Evolutionary conservation across 2,113 vertebrate species (phyloP), one percentile per base, ranked within the genome.

Genomic region (Picathartes gymnocephalus): DNA sequence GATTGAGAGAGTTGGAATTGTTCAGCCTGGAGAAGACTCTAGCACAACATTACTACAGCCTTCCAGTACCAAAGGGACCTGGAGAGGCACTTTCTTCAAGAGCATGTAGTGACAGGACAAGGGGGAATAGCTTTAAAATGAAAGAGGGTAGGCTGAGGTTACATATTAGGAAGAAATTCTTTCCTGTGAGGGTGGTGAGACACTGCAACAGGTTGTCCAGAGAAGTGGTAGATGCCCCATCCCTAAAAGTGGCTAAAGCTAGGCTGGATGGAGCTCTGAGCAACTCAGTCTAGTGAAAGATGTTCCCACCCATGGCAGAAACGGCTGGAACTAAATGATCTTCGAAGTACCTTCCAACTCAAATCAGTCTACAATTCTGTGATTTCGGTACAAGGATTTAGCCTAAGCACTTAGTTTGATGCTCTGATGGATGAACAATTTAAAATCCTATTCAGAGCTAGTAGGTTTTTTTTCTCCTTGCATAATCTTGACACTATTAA

Each of bases 231-330:
- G 30, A n/a, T 35, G 51, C 5, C 16, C 23, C 44, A n/a, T 40
- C 13, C 31, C 23, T 61, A 9, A 24, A 40, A 54, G 15, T 18
- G 11, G 42, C 27, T 13, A 42, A 48, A 47, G 16, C 23, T 9
- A 15, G 27, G 15, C 8, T 78, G 20, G 37, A 45, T 18, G 28
- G 14, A 37, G 33, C 8, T 73, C 23, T 42, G 31, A 74, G 60
- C 15, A 73, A 37, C 10, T 11, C 25, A 9, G 13, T 10, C 15
- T 48, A 48, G 23, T 13, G 4, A 40, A 42, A 68, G 25, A 6
- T 48, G 27, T 3, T 22, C 47, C 10, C 2, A 0, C 19, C 15
- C 19, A 42, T 1, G 15, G 18, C n/a, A 66, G 19, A 51, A 19
- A 4, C 13, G 15, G 13, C 11, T 80, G 60, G 31, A 86, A 54